Evolutionary conservation across 2,888 invertebrate species (phyloP), one percentile per base, ranked within the genome.

Genomic region (Chalcosyrphus nemorum): DNA sequence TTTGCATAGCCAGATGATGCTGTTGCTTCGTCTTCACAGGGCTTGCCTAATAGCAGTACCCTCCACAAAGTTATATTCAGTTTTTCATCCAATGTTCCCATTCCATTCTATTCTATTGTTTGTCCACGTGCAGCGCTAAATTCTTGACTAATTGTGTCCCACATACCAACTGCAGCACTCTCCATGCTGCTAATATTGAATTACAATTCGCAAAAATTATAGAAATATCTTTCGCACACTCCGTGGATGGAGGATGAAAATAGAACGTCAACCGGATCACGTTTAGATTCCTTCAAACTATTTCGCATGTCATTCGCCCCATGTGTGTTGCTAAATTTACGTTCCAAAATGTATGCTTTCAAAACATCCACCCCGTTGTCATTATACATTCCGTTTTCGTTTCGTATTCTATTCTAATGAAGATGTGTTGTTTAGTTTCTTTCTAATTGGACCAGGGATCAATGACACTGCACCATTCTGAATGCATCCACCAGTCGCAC

Each of bases 361-460:
- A 50, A 50, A 50, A 24, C 21, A 50, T 19, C 24, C 1, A 2
- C 13, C 5, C 38, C 4, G 13, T 13, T 38, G 38, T 19, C 45
- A 17, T 45, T 19, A 19, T 11, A 19, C 9, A 17, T 57, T 24
- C 7, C 57, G 0, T 9, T 4, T 7, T 38, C 24, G 4, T 38
- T 7, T 4, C 52, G 38, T 38, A 29, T 52, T 7, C 38, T 59
- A 19, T n/a, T n/a, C 19, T 6, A n/a, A 17, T 35, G n/a, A 9
- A 13, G n/a, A 21, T 24, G 21, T 52, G 13, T 56, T 13, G 19
- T 45, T 13, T 29, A 41, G 19, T 24, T 56, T n/a, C n/a, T n/a
- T n/a, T n/a, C n/a, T 47, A 66, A 47, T 27, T 75, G 35, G 47
- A 75, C 27, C 65, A 66, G 65, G 13, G 75, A 66, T 75, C 75